Percentiles rank a stretch among this genome's conserved stretches.
Evolutionary conservation across 2,888 invertebrate genomes (phyloP).

Genomic region (Alcis repandata): DNA sequence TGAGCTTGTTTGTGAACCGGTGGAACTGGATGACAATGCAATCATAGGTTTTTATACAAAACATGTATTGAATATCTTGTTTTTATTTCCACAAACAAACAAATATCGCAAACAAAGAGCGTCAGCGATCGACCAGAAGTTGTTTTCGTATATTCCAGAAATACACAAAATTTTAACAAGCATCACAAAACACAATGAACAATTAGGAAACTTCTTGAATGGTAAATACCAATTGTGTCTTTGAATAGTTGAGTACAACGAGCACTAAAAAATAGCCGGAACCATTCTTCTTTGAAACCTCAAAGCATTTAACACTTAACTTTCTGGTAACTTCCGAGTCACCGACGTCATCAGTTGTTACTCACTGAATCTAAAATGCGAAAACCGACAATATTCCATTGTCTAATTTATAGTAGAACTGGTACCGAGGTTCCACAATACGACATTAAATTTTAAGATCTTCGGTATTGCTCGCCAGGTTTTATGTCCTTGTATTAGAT

Average conservation of each 20-base stretch:
- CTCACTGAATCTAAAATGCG: conserved; percentile 15
- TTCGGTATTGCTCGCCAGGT: conserved; percentile 39
- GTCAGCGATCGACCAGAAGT: too few species aligned
- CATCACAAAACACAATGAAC: neutral
- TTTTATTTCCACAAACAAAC: too few species aligned
- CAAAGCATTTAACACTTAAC: neutral
- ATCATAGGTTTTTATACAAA: too few species aligned
- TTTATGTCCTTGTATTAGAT: conserved; percentile 61
- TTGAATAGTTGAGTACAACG: neutral
- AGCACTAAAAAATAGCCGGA: neutral
- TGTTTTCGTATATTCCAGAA: too few species aligned
- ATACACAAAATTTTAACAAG: neutral
- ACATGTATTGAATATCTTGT: too few species aligned
- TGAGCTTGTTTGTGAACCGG: too few species aligned
- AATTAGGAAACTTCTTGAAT: neutral
- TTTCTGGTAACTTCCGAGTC: neutral
- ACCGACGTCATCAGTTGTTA: conserved; percentile 1
- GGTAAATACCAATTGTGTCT: neutral
- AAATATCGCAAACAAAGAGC: too few species aligned
- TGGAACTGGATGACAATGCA: too few species aligned
- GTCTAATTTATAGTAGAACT: conserved; percentile 1
- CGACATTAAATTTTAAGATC: conserved; percentile 29
- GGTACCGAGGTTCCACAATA: conserved; percentile 18
- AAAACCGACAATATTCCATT: conserved; percentile 21
- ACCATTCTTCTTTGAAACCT: neutral